Conservation (phyloP, 2,888 invertebrate genomes). For the Campoplex capitator region DNA sequence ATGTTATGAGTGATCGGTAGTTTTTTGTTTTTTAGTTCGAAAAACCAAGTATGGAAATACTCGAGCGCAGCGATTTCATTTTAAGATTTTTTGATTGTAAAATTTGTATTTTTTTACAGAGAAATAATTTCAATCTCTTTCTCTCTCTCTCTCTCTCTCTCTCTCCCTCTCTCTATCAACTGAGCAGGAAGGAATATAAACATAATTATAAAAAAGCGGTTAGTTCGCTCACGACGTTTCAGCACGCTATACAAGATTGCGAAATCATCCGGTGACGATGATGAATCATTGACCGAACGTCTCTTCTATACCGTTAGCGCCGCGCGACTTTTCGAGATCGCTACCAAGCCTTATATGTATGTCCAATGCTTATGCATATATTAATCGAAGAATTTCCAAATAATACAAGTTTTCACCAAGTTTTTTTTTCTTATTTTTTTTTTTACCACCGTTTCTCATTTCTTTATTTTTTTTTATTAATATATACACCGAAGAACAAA, state of each 20-base stretch:
- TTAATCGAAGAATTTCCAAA: constrained; percentile 18
- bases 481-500: not conserved
- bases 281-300: constrained; percentile 61
- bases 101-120: constrained; percentile 53
- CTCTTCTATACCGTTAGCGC: constrained; percentile 35
- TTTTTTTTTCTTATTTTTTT: not conserved
- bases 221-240: constrained; percentile 39
- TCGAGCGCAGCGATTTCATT: constrained; percentile 48
- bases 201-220: constrained; percentile 42
- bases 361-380: constrained; percentile 19
- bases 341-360: constrained; percentile 45
- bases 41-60: no score
- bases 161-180: constrained; percentile 33
- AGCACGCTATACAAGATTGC: constrained; percentile 59
- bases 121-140: constrained; percentile 28
- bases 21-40: not conserved
- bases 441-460: not conserved
- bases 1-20: not conserved
- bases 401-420: constrained; percentile 4
- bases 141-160: no score
- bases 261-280: constrained; percentile 60
- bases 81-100: constrained; percentile 38
- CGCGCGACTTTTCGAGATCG: constrained; percentile 33
- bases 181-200: constrained; percentile 35
- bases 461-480: not conserved